Base-by-base conservation (phyloP, 2,113 vertebrate genomes). In the Antechinus stuartii region DNA sequence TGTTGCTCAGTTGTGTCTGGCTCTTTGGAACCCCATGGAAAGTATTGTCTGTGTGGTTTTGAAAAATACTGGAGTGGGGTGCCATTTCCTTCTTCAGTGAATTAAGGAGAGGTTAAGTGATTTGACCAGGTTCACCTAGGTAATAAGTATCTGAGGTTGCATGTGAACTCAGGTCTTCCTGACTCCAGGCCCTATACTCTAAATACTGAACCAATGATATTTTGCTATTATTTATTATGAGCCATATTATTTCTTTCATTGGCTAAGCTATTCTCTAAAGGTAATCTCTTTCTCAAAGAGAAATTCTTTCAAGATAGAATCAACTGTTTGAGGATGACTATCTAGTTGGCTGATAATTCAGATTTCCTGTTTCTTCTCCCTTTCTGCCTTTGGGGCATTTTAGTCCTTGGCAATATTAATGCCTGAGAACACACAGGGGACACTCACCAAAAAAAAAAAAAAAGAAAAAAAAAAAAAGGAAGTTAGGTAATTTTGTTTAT, bases 381-480 rank as follows among this genome's bases (percentile, higher is more conserved):
- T 8, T 30, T n/a, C n/a, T 19, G 42, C 42, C 84, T 46, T 76
- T 54, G 53, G 61, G 22, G 30, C 91, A 55, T 91, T 96, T 92
- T 0, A 1, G 50, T 46, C 46, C 12, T 89, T 57, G 2, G n/a
- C 76, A 9, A 54, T 26, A 90, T 0, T 35, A 35, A 30, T 35
- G 0, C 54, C 0, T 16, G 25, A 57, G 7, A 95, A 10, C 22
- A 91, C 11, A 47, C 9, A 92, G 24, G 68, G 93, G 4, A 46
- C 55, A 0, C n/a, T 2, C 1, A 50, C 91, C 2, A 27, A 57
- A 26, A 52, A 92, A 49, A 49, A 49, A 95, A 95, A 49, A 49
- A 49, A 94, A 95, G 16, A 42, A 42, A 95, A 95, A 49, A 49
- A 49, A 49, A 49, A 49, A 49, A 95, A 95, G 16, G 92, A 61